Percentiles rank a stretch among this genome's conserved stretches.
phyloP scores from a whole-genome alignment of 2,797 vertebrate genomes.

The Argyrosomus regius region DNA sequence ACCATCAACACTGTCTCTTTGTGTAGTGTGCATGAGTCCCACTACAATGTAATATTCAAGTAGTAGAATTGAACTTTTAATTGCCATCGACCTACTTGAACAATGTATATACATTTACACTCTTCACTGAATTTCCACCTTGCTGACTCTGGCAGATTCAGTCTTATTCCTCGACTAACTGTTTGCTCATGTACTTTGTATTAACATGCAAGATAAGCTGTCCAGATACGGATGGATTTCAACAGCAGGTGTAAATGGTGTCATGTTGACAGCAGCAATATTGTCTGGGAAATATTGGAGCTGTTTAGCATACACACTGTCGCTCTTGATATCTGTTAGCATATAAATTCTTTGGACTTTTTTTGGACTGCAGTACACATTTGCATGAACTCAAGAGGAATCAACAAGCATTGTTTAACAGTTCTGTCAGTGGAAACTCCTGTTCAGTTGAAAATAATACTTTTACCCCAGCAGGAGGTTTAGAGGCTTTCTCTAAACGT shows the following conservation, averaged over 20 bases:
- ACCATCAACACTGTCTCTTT: neutral
- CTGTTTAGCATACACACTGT: slow-evolving; percentile 44
- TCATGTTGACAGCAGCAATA: slow-evolving; percentile 35
- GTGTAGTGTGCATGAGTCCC: neutral
- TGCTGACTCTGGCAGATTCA: neutral
- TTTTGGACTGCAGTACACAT: slow-evolving; percentile 26
- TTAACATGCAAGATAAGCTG: slow-evolving; percentile 27
- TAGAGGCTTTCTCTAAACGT: neutral
- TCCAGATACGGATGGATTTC: slow-evolving; percentile 9
- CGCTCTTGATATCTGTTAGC: slow-evolving; percentile 21
- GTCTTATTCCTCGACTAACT: neutral
- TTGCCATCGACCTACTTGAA: neutral
- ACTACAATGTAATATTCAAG: neutral
- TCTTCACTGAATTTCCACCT: neutral
- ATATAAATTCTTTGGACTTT: slow-evolving; percentile 27
- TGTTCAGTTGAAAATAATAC: neutral
- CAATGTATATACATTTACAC: neutral
- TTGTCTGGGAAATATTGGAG: slow-evolving; percentile 21
- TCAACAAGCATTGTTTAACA: neutral
- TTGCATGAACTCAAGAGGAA: slow-evolving; percentile 23
- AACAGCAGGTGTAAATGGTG: slow-evolving; percentile 37
- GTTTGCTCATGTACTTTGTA: slow-evolving; percentile 23
- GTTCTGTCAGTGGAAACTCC: slow-evolving; percentile 1
- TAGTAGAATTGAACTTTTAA: neutral
- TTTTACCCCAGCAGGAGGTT: neutral